A percentile compares a stretch with the other conserved stretches of the same genome.
phyloP scores from a whole-genome alignment of 2,888 invertebrate genomes.

The Plusia festucae region DNA sequence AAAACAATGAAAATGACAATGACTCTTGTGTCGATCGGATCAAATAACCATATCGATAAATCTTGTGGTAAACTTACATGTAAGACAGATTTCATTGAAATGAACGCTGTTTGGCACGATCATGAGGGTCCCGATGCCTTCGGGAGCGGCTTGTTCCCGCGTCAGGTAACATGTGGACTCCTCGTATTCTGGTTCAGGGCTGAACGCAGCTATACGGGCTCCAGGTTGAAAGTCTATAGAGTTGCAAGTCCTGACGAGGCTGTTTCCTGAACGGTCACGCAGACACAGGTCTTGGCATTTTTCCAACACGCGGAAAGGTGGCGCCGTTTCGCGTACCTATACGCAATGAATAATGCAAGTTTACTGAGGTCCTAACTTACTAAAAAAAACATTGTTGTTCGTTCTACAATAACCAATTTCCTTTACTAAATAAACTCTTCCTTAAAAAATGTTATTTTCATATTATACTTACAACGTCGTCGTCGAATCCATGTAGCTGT shows the following conservation, averaged over 20 bases:
- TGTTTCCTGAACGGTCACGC: slow-evolving; percentile 94
- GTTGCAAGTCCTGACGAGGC: slow-evolving; percentile 95
- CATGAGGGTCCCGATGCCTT: slow-evolving; percentile 96
- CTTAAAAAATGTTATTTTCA: slow-evolving; percentile 2
- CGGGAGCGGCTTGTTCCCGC: slow-evolving; percentile 95
- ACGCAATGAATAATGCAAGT: slow-evolving; percentile 34
- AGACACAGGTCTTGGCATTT: slow-evolving; percentile 96
- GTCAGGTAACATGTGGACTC: slow-evolving; percentile 96
- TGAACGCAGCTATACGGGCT: slow-evolving; percentile 94
- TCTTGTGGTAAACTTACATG: slow-evolving; percentile 91
- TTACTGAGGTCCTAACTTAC: slow-evolving; percentile 14
- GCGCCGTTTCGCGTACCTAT: slow-evolving; percentile 94
- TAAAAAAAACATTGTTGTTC: slow-evolving; percentile 8
- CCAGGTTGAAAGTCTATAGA: slow-evolving; percentile 98
- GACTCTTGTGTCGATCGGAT: slow-evolving; percentile 27
- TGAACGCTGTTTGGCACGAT: slow-evolving; percentile 96
- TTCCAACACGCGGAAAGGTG: slow-evolving; percentile 96
- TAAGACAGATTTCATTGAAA: slow-evolving; percentile 96
- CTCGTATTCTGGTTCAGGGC: slow-evolving; percentile 95
- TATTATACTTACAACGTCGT: slow-evolving; percentile 92
- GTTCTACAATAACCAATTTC: not conserved
- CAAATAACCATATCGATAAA: slow-evolving; percentile 36
- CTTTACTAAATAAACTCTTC: slow-evolving; percentile 2
- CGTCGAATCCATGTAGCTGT: slow-evolving; percentile 96
- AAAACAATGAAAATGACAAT: slow-evolving; percentile 57